phyloP scores from a whole-genome alignment of 2,113 vertebrate genomes.

The Melanerpes aurifrons region DNA sequence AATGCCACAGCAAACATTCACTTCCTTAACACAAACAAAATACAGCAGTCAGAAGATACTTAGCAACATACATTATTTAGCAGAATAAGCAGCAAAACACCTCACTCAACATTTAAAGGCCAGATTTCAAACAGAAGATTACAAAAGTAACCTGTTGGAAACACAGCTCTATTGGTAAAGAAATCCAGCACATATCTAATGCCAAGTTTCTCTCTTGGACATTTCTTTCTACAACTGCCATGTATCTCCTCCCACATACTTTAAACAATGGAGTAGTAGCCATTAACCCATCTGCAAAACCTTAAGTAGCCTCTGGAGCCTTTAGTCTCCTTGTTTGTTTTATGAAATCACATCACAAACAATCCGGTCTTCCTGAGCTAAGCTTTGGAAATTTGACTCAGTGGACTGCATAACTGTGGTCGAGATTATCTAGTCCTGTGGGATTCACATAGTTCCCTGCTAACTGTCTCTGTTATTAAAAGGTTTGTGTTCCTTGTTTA shows the following conservation, averaged over 20 bases:
- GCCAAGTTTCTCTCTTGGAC: not conserved
- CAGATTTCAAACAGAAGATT: not conserved
- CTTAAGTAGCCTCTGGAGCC: not conserved
- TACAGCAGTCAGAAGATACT: not conserved
- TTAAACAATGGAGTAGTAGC: conserved; percentile 12
- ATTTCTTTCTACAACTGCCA: not conserved
- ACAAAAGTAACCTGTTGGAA: not conserved
- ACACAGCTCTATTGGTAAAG: not conserved
- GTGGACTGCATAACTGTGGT: not conserved
- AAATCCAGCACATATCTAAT: not conserved
- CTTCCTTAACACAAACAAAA: not conserved
- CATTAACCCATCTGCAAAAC: conserved; percentile 21
- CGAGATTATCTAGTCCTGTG: not conserved
- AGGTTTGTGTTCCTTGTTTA: not conserved
- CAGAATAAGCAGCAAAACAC: not conserved
- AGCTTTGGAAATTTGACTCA: not conserved
- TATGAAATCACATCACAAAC: conserved; percentile 34
- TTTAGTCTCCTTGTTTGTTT: conserved; percentile 28
- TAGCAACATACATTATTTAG: not conserved
- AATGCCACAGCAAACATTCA: not conserved
- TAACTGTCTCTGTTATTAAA: not conserved
- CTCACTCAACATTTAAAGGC: not conserved
- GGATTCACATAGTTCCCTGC: not conserved
- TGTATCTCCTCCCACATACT: not conserved
- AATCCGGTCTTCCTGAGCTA: not conserved